Conservation (phyloP, 2,113 vertebrate species). For the Upupa epops region DNA sequence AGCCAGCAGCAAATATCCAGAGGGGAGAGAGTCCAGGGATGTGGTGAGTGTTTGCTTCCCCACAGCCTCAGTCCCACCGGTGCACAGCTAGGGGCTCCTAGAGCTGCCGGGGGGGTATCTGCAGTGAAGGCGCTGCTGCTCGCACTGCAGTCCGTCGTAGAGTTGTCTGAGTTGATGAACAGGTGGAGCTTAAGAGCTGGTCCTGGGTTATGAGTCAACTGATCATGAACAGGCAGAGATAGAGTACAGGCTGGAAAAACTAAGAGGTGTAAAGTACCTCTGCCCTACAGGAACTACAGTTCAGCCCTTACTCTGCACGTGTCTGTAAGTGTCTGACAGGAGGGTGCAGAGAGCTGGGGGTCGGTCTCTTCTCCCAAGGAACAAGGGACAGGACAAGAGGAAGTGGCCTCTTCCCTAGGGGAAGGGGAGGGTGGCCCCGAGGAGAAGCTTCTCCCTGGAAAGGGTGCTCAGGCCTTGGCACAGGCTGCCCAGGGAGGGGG, state of each 20-base stretch:
- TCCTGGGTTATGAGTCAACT: not conserved
- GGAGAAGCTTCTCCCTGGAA: too few relatives aligned
- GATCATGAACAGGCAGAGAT: not conserved
- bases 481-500: too few relatives aligned
- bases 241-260: not conserved
- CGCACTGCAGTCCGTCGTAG: accelerated
- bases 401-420: too few relatives aligned
- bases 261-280: accelerated
- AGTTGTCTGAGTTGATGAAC: not conserved
- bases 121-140: not conserved
- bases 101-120: not conserved
- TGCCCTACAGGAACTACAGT: not conserved
- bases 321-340: too few relatives aligned
- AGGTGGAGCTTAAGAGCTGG: not conserved
- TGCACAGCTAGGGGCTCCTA: not conserved
- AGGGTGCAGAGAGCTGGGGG: too few relatives aligned
- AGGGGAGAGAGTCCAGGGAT: not conserved
- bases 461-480: too few relatives aligned
- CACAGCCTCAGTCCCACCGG: not conserved
- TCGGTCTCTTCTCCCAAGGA: too few relatives aligned
- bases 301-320: not conserved
- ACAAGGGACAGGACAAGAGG: too few relatives aligned
- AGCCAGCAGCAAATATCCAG: not conserved
- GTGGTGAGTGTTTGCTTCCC: not conserved
- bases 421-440: too few relatives aligned